Evolutionary conservation across 2,113 vertebrate species (phyloP).

Genomic region (Perca schrenkii): DNA sequence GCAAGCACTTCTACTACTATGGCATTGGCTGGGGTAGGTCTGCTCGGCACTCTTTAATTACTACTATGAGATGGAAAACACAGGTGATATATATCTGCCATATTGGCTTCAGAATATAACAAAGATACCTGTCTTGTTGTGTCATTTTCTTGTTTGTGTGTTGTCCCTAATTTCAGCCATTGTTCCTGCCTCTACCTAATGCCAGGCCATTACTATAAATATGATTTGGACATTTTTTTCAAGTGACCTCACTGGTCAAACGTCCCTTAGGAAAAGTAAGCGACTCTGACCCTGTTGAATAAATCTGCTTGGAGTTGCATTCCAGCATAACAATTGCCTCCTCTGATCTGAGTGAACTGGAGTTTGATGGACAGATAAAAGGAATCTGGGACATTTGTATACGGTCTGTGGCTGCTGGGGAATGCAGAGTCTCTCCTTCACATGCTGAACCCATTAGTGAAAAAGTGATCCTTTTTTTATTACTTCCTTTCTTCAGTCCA

Average conservation of each 20-base stretch:
- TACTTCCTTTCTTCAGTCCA: constrained; percentile 67
- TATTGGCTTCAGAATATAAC: neutral
- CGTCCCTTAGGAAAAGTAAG: constrained; percentile 13
- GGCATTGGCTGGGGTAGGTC: constrained; percentile 93
- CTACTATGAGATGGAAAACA: neutral
- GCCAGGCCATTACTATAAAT: constrained; percentile 3
- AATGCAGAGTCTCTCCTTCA: constrained; percentile 58
- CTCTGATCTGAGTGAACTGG: constrained; percentile 33
- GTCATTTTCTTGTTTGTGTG: neutral
- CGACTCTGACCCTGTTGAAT: constrained; percentile 12
- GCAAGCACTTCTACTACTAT: constrained; percentile 94
- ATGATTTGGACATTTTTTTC: constrained; percentile 12
- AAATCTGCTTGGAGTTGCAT: constrained; percentile 44
- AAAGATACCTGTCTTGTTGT: neutral
- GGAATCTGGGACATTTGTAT: constrained; percentile 37
- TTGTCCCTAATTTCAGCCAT: neutral
- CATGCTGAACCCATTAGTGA: constrained; percentile 75
- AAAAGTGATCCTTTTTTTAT: constrained; percentile 70
- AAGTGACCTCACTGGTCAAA: constrained; percentile 7
- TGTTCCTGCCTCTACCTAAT: constrained; percentile 1
- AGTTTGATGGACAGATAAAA: constrained; percentile 61
- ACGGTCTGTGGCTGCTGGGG: constrained; percentile 46
- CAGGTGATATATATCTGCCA: neutral
- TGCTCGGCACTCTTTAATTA: neutral
- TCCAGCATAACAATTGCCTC: constrained; percentile 41